Evolutionary conservation across 2,113 vertebrate genomes (phyloP), one percentile per base, ranked within the genome.

Genomic region (Poeciliopsis prolifica): DNA sequence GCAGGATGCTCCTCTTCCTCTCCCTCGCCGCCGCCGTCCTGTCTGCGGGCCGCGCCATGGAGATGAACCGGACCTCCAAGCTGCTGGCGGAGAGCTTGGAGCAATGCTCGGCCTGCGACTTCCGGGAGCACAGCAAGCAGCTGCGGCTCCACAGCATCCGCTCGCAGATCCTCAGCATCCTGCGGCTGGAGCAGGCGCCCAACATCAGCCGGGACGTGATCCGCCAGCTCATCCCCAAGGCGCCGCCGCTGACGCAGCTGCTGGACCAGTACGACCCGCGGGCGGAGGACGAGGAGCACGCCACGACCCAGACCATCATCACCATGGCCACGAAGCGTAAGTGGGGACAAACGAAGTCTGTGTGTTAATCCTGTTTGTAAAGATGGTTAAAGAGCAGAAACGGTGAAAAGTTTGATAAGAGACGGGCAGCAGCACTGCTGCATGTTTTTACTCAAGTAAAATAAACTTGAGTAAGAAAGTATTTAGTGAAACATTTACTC

Each of bases 161-260:
- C 93, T 96, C 97, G 26, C 97, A 98, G 85, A 98, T 99, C 92
- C 96, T 99, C 87, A 99, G 97, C 92, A 97, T 98, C 92, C 95
- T 99, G 83, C 95, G 96, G 2, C 95, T 99, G 71, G 96, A 99
- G 75, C 95, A 97, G 89, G 97, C 97, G 78, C 98, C 98, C 76
- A 99, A 99, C 92, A 98, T 99, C 91, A 99, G 97, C 95, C 95
- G 97, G 88, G 97, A 99, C 90, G 95, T 96, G 92, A 96, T 99
- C 87, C 96, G 95, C 77, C 96, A 97, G 93, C 96, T 99, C 90
- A 89, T 99, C 77, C 97, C 98, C 87, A 97, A 96, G 91, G 98
- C 97, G 84, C 97, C 97, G 30, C 97, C 97, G 4, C 91, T 99
- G 40, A 97, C 95, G 89, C 96, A 97, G 91, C 93, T 99, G 40